Evolutionary conservation across 1,140 invertebrate genomes (phyloP).

Genomic region (Pectinophora gossypiella): DNA sequence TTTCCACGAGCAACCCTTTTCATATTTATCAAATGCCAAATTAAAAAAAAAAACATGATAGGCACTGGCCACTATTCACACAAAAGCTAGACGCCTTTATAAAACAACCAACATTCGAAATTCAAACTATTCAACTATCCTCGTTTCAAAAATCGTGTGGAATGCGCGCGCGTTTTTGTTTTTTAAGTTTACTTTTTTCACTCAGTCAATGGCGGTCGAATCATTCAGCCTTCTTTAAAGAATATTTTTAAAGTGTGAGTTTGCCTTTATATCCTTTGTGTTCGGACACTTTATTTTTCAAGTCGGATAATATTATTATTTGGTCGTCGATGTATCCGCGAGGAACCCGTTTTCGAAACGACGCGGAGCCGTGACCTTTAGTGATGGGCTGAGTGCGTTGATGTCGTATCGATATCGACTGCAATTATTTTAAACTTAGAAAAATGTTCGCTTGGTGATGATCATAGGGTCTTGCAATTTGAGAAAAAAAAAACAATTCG

Average conservation of each 20-base stretch:
- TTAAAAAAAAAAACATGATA: neutral
- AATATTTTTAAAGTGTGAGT: slow-evolving; percentile 41
- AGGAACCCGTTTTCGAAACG: slow-evolving; percentile 48
- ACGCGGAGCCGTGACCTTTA: slow-evolving; percentile 65
- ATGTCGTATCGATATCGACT: slow-evolving; percentile 29
- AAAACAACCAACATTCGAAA: slow-evolving; percentile 21
- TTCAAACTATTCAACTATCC: slow-evolving; percentile 27
- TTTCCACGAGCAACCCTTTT: no score
- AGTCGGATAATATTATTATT: slow-evolving; percentile 54
- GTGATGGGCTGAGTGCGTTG: slow-evolving; percentile 18
- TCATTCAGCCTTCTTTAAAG: slow-evolving; percentile 24
- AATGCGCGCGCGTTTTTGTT: slow-evolving; percentile 13
- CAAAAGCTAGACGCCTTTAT: slow-evolving; percentile 12
- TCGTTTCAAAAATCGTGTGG: slow-evolving; percentile 26
- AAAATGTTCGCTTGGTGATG: no score
- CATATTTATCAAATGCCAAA: no score
- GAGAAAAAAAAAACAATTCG: no score
- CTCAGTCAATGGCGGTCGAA: slow-evolving; percentile 13
- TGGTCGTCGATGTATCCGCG: slow-evolving; percentile 45
- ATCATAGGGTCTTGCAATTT: no score
- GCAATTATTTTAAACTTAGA: no score
- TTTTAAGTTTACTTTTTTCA: slow-evolving; percentile 11
- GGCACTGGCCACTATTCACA: neutral
- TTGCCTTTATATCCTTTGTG: slow-evolving; percentile 43
- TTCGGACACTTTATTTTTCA: slow-evolving; percentile 44